These are phyloP conservation scores for Sympetrum striolatum DNA, from an alignment of 2,888 invertebrate genomes.

Conservation along the genomic window DNA sequence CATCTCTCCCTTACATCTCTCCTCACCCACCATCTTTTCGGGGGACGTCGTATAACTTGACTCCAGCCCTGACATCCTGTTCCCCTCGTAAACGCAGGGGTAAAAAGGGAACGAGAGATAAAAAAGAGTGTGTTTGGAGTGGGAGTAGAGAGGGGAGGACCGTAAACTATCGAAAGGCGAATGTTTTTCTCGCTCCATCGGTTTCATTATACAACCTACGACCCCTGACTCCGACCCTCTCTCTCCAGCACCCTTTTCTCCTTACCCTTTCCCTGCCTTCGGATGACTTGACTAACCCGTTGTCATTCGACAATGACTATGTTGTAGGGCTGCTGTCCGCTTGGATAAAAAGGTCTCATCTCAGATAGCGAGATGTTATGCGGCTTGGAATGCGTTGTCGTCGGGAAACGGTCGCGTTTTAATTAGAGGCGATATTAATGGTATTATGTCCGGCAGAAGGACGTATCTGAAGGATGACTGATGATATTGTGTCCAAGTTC, in stretches of 20 bases:
- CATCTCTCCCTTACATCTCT: not conserved
- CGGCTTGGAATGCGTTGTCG: no score
- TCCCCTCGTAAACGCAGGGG: conserved; percentile 33
- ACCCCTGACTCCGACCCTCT: not conserved
- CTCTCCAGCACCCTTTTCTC: not conserved
- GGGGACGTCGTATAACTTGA: conserved; percentile 25
- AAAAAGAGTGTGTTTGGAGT: conserved; percentile 15
- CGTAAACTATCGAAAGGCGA: conserved; percentile 27
- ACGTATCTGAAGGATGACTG: not conserved
- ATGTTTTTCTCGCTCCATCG: conserved; percentile 19
- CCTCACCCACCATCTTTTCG: not conserved
- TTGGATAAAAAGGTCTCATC: not conserved
- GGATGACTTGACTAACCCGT: not conserved
- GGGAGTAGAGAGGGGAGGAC: not conserved
- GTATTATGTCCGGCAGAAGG: not conserved
- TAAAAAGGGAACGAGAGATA: conserved; percentile 23
- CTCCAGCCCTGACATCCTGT: conserved; percentile 34
- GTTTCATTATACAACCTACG: conserved; percentile 32
- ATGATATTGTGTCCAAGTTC: not conserved
- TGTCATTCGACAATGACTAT: not conserved
- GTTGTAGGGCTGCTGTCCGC: not conserved
- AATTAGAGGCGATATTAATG: not conserved
- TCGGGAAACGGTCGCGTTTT: not conserved
- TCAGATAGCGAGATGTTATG: not conserved
- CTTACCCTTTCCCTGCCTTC: not conserved